phyloP scores from a whole-genome alignment of 2,113 vertebrate species.

The Strix aluco region DNA sequence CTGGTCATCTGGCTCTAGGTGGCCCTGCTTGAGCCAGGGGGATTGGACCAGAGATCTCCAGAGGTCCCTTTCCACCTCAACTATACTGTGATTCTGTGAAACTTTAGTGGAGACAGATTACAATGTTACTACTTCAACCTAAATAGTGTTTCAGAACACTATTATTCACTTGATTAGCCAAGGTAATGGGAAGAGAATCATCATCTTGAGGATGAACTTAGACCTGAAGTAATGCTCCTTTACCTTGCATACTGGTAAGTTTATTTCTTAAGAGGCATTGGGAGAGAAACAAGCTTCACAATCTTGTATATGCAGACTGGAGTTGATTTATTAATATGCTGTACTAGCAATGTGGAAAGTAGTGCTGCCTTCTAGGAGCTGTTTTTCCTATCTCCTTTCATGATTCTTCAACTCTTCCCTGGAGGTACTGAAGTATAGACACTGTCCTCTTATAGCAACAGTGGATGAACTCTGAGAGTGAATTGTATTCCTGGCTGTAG shows the following conservation, averaged over 20 bases:
- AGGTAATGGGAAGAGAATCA: not conserved
- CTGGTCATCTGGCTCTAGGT: not conserved
- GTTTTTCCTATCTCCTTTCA: not conserved
- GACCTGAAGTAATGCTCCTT: not conserved
- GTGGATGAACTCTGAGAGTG: not conserved
- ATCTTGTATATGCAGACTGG: not conserved
- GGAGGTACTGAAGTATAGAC: not conserved
- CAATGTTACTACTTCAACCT: not conserved
- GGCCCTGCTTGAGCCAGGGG: not conserved
- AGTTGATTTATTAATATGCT: not conserved
- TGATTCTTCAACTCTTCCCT: not conserved
- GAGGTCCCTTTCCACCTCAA: not conserved
- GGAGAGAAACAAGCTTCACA: not conserved
- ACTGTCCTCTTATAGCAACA: not conserved
- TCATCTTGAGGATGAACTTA: not conserved
- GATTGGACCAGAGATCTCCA: not conserved
- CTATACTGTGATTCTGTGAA: not conserved
- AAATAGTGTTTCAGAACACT: not conserved
- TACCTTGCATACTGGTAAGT: not conserved
- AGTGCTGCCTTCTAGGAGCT: not conserved
- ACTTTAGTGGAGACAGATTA: not conserved
- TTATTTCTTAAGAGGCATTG: not conserved
- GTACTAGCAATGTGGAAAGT: not conserved
- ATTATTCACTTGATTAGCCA: not conserved
- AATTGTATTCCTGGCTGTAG: not conserved